These are phyloP conservation scores for Ammodytes dubius DNA, from an alignment of 2,113 vertebrate genomes.

Conservation along the genomic window DNA sequence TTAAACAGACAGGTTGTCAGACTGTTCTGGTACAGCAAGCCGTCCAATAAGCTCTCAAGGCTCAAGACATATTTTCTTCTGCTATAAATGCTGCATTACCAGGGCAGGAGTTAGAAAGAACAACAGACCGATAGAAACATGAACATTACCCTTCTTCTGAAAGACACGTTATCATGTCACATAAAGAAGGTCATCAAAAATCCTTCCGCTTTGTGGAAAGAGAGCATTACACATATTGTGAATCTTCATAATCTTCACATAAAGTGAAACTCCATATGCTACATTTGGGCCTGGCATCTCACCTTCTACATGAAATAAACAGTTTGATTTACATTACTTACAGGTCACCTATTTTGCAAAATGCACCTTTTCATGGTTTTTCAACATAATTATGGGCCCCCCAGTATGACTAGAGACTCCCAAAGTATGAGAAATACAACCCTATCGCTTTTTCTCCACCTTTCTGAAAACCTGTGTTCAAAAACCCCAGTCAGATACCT, in stretches of 20 bases:
- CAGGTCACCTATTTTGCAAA: no score
- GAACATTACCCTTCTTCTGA: neutral
- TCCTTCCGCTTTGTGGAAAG: neutral
- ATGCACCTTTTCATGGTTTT: no score
- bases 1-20: constrained; percentile 48
- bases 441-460: no score
- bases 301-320: neutral
- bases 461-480: no score
- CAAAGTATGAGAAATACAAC: no score
- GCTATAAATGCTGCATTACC: neutral
- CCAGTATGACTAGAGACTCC: no score
- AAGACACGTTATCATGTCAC: neutral
- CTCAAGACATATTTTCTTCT: neutral
- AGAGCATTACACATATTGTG: neutral
- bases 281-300: neutral
- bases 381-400: no score
- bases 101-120: neutral
- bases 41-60: neutral
- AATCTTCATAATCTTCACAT: neutral
- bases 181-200: neutral
- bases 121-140: neutral
- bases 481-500: no score
- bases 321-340: neutral
- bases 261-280: neutral
- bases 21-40: neutral